Conservation (phyloP, 2,888 invertebrate species). For the Scotopteryx bipunctaria region DNA sequence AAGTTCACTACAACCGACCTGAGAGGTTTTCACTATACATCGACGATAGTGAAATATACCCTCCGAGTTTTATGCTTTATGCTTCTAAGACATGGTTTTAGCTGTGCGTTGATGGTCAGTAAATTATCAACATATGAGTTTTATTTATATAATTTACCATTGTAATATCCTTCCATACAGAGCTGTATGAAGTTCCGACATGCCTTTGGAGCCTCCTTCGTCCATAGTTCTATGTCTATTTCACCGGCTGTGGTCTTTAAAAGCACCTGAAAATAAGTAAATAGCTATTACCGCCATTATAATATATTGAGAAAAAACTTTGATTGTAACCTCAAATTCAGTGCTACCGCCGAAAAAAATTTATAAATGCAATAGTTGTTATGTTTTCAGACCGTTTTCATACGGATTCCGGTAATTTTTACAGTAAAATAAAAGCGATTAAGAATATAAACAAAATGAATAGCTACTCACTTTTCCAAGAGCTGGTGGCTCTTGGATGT, state of each 20-base stretch:
- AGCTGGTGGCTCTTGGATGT: conserved; percentile 98
- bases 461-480: conserved; percentile 90
- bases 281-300: neutral
- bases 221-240: conserved; percentile 98
- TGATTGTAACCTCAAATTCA: neutral
- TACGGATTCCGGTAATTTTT: too few relatives aligned
- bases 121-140: too few relatives aligned
- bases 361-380: too few relatives aligned
- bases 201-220: conserved; percentile 97
- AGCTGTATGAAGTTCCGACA: conserved; percentile 97
- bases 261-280: conserved; percentile 86
- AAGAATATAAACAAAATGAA: neutral
- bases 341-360: too few relatives aligned
- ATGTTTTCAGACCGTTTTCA: too few relatives aligned
- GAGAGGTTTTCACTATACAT: too few relatives aligned
- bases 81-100: too few relatives aligned
- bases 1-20: too few relatives aligned
- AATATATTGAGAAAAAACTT: neutral
- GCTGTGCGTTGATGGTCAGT: too few relatives aligned
- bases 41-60: too few relatives aligned
- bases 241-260: conserved; percentile 97
- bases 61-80: too few relatives aligned
- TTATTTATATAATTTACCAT: too few relatives aligned
- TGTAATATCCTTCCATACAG: conserved; percentile 97
- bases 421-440: neutral